Conservation (phyloP, 2,797 vertebrate species). For the Gallinago stenura region DNA sequence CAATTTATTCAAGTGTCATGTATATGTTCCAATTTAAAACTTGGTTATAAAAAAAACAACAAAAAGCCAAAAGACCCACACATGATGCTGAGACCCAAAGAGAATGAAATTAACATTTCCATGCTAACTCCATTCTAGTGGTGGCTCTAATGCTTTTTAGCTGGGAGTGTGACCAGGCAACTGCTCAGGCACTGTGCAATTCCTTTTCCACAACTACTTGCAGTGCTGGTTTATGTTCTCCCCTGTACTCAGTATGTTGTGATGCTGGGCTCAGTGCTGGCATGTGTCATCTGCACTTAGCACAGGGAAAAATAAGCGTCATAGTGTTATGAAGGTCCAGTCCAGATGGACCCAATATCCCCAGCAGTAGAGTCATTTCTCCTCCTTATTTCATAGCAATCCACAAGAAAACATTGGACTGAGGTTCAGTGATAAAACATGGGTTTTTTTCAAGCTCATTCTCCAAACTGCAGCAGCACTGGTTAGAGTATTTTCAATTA, state of each 20-base stretch:
- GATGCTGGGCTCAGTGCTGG: background rate
- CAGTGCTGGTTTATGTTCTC: background rate
- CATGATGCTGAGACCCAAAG: accelerated
- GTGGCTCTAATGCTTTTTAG: background rate
- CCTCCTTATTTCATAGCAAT: background rate
- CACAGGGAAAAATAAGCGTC: background rate
- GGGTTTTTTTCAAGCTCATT: background rate
- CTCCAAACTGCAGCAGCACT: background rate
- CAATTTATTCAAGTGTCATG: background rate
- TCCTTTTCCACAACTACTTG: background rate
- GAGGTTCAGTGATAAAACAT: background rate
- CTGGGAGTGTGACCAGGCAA: background rate
- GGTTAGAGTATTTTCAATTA: background rate
- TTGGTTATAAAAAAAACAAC: background rate
- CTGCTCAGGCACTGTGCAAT: background rate
- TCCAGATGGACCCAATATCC: background rate
- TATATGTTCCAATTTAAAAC: background rate
- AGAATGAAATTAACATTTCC: accelerated
- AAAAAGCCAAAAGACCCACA: background rate
- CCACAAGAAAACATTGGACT: background rate
- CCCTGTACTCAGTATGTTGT: background rate
- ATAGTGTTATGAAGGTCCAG: background rate
- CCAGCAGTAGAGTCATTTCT: background rate
- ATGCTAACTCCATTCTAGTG: too few relatives aligned
- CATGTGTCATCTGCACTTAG: background rate